Base-by-base conservation (phyloP, 1,140 invertebrate species). In the Bradynema listronoti region DNA sequence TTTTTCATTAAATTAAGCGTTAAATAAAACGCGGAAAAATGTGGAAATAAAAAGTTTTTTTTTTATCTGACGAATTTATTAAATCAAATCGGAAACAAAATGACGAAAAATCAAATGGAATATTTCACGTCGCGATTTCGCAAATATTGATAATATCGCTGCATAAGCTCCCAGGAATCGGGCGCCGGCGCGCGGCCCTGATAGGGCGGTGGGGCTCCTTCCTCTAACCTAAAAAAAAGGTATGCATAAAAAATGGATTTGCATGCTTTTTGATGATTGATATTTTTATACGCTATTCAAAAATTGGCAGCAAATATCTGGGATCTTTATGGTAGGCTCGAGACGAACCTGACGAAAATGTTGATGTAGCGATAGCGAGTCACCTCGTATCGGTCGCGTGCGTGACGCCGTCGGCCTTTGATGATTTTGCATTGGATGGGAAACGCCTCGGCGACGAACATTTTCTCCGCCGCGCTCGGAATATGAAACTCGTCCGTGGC, bases 161-260 rank as follows among this genome's bases (percentile, higher is more conserved):
- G 53, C 76, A 76, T 76, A 47, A 72, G 63, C 19, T 78, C 73
- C 73, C 73, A 76, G 11, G 75, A 75, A 43, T 66, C 56, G 36
- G 65, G 58, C 11, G 32, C 51, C 19, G 56, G 47, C 19, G 56
- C 53, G 9, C 68, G 34, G 16, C 55, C 32, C 42, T 70, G 69
- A 30, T 56, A 62, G 7, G 34, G 19, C 14, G 75, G 72, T 14
- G 63, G 56, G 4, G 56, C 54, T 6, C 72, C 72, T 60, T 75
- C 66, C 46, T 78, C 64, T n/a, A 77, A 49, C 46, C 69, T 74
- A 54, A 46, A 64, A 66, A 52, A 11, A 7, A 22, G n/a, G 7
- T n/a, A 42, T 27, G 16, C 4, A 58, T 24, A 11, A 19, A 19
- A 19, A 39, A 19, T 39, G 11, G 36, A 19, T 19, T 11, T 11